phyloP scores from a whole-genome alignment of 2,113 vertebrate genomes.

The Cryptoleucopteryx plumbea region DNA sequence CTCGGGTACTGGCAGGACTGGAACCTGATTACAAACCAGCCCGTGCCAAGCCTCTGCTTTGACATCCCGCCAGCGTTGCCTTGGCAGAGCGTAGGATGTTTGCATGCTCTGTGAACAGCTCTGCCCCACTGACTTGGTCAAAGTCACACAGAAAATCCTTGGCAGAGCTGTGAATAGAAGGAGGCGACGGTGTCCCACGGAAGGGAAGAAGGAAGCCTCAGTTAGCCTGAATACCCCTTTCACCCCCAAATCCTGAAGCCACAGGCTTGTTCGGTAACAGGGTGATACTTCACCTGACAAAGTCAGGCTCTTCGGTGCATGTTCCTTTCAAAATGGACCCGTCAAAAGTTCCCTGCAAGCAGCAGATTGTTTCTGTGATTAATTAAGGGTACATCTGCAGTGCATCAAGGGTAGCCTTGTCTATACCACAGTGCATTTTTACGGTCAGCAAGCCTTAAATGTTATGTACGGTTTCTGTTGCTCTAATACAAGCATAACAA shows the following conservation, averaged over 20 bases:
- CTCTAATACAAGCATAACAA: not conserved
- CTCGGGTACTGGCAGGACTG: not conserved
- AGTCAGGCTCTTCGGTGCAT: not conserved
- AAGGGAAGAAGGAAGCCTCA: not conserved
- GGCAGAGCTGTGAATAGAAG: not conserved
- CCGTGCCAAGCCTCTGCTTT: not conserved
- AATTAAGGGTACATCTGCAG: slow-evolving; percentile 16
- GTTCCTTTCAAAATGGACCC: not conserved
- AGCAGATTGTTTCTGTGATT: not conserved
- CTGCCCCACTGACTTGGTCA: not conserved
- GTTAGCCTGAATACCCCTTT: not conserved
- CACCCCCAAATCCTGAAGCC: not conserved
- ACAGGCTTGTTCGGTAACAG: not conserved
- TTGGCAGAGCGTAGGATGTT: not conserved
- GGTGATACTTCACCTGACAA: not conserved
- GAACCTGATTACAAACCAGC: not conserved
- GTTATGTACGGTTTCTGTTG: not conserved
- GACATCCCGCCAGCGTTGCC: slow-evolving; percentile 4
- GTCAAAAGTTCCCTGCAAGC: not conserved
- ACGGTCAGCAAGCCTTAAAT: not conserved
- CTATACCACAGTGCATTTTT: not conserved
- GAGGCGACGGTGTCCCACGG: not conserved
- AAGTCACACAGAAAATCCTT: not conserved
- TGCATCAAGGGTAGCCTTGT: not conserved
- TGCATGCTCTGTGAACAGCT: not conserved